Evolutionary conservation across 2,113 vertebrate genomes (phyloP).

Genomic region (Fregetta grallaria): DNA sequence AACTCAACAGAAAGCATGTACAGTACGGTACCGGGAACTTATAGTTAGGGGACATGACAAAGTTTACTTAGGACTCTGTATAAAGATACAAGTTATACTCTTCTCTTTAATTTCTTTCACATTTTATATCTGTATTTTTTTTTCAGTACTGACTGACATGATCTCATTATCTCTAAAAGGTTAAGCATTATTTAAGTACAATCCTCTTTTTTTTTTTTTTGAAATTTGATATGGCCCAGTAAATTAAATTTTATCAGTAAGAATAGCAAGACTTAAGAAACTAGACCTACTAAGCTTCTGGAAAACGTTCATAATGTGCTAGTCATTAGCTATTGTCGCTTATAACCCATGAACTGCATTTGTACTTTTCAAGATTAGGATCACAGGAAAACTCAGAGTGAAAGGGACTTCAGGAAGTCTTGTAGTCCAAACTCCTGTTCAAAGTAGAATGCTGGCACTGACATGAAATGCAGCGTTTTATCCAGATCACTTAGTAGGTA

Average conservation of each 20-base stretch:
- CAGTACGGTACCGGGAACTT: neutral
- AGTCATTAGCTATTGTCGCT: neutral
- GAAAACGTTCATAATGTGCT: neutral
- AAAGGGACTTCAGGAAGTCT: neutral
- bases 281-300: neutral
- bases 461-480: neutral
- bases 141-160: neutral
- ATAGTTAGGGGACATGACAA: neutral
- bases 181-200: neutral
- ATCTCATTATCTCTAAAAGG: neutral
- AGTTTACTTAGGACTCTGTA: neutral
- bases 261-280: neutral
- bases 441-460: neutral
- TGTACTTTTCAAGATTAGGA: neutral
- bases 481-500: neutral
- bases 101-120: neutral
- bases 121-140: neutral
- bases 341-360: neutral
- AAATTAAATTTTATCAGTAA: neutral
- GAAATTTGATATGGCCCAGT: neutral
- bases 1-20: neutral
- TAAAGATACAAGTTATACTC: neutral
- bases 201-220: neutral
- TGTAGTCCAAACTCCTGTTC: neutral
- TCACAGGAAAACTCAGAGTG: neutral